Conservation (phyloP, 1,140 invertebrate genomes). For the Lamellibrachia luymesi region DNA sequence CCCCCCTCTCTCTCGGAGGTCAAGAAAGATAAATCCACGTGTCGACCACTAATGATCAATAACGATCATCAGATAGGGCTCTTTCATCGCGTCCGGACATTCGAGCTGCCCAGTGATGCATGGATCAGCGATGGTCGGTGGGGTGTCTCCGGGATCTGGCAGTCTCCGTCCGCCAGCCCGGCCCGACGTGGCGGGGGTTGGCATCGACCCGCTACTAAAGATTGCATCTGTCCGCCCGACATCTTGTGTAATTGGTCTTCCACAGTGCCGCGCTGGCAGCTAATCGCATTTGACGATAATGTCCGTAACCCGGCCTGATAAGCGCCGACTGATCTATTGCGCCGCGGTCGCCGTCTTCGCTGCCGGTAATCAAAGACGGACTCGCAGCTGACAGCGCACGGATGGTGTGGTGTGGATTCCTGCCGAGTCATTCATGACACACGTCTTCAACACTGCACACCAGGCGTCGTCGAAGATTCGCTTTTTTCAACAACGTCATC, state of each 20-base stretch:
- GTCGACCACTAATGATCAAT: neutral
- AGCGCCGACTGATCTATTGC: neutral
- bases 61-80: neutral
- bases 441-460: neutral
- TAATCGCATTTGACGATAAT: conserved; percentile 1
- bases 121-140: neutral
- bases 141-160: neutral
- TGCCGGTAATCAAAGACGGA: neutral
- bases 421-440: neutral
- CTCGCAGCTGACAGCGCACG: neutral
- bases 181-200: too few species aligned
- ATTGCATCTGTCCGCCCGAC: neutral
- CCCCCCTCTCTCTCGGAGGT: too few species aligned
- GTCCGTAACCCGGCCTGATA: neutral
- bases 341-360: neutral
- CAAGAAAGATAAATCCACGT: neutral
- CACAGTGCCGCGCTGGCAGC: neutral
- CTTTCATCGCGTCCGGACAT: neutral
- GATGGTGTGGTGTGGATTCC: neutral
- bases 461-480: neutral
- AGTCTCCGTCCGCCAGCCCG: neutral
- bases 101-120: neutral
- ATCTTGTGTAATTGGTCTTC: neutral
- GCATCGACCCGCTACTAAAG: neutral
- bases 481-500: neutral